Base-by-base conservation (phyloP, 2,113 vertebrate species). In the Dicrurus megarhynchus region DNA sequence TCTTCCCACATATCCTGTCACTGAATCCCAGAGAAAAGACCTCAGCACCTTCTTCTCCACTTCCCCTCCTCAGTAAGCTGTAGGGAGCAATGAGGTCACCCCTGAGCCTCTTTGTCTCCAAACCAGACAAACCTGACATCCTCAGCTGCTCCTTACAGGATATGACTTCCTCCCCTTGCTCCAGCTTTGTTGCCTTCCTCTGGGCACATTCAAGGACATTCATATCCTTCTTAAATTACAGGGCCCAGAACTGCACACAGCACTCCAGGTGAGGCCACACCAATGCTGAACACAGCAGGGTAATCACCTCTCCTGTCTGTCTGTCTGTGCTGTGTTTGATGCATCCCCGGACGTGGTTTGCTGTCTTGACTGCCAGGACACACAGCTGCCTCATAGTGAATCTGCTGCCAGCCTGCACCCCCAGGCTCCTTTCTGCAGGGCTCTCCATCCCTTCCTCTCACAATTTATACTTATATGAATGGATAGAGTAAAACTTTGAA, bases 191-290 rank as follows among this genome's bases (percentile, higher is more conserved):
- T 59, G 12, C 27, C 37, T 0, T 5, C 15, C 16, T 44, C 52
- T 65, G 37, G 32, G 33, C 16, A 81, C 52, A 16, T 74, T 35
- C 57, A 80, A 56, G 17, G 17, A 35, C 26, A 6, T 73, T 74
- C 44, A 33, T 16, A 44, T 37, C 22, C 22, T 63, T 79, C 57
- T 81, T 44, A 44, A 50, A 50, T 33, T 42, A 16, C 24, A 33
- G 19, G 27, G 18, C 37, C 33, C 52, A 44, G 44, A 81, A 14
- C 22, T 16, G 19, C 37, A 39, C 28, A 37, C 22, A 59, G 52
- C 1, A 0, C 16, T 44, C 19, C 37, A 28, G 22, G 6, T 44
- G 44, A 81, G 7, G 10, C 52, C 0, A 0, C 15, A 37, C 10
- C 27, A 16, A 16, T 24, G 37, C 59, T 0, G 6, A 57, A 11